Evolutionary conservation across 2,888 invertebrate species (phyloP).

Genomic region (Drosophila birchii): DNA sequence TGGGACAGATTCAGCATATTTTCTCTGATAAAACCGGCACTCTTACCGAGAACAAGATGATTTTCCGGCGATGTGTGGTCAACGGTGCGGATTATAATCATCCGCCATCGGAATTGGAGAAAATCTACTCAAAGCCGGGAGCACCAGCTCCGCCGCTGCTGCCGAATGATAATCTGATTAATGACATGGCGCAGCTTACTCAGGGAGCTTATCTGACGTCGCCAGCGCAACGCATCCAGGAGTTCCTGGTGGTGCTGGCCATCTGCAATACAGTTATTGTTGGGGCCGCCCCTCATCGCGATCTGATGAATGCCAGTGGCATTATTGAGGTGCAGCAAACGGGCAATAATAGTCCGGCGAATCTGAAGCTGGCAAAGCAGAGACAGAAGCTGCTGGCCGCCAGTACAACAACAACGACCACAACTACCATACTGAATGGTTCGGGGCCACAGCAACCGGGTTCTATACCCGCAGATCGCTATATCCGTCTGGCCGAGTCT

Average conservation of each 20-base stretch:
- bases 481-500: conserved; percentile 90
- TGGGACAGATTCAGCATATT: conserved; percentile 97
- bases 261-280: conserved; percentile 99
- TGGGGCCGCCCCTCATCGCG: conserved; percentile 91
- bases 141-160: conserved; percentile 85
- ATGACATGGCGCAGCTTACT: conserved; percentile 85
- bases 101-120: conserved; percentile 89
- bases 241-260: conserved; percentile 95
- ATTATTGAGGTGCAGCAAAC: conserved; percentile 86
- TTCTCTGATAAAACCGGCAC: conserved; percentile 99
- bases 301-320: conserved; percentile 90
- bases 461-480: conserved; percentile 85
- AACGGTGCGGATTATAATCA: conserved; percentile 96
- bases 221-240: conserved; percentile 92
- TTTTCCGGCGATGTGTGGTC: conserved; percentile 95
- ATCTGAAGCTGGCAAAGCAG: conserved; percentile 52
- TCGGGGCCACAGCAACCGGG: conserved; percentile 38
- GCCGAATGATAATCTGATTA: conserved; percentile 85
- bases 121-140: conserved; percentile 85
- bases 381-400: conserved; percentile 43
- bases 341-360: conserved; percentile 49
- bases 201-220: conserved; percentile 83
- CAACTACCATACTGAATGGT: conserved; percentile 58
- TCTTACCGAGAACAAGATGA: conserved; percentile 98
- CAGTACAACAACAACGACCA: conserved; percentile 44